phyloP scores from a whole-genome alignment of 53 echinoderm and acorn worm genomes.

The Holothuria leucospilota region DNA sequence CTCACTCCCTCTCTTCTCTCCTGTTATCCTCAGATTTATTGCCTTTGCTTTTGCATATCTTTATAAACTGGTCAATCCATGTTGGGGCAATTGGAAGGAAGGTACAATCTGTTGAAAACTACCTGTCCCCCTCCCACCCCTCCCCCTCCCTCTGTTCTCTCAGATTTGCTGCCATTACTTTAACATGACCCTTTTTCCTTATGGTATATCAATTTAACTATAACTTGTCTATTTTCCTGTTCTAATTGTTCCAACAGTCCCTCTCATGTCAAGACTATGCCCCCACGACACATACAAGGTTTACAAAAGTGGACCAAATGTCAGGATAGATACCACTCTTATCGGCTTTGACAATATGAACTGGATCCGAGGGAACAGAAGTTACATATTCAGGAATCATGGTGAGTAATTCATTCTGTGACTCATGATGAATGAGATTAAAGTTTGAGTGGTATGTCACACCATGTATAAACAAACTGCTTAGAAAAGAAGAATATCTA shows the following conservation, averaged over 20 bases:
- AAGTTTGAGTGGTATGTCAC: no score
- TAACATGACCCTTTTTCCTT: not conserved
- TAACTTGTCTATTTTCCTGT: not conserved
- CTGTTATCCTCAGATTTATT: no score
- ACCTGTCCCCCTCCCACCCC: no score
- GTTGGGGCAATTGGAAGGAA: no score
- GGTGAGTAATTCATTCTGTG: constrained; percentile 58
- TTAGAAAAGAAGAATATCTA: no score
- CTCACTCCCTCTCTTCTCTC: no score
- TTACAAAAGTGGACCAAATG: constrained; percentile 97
- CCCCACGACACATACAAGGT: constrained; percentile 92
- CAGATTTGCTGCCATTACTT: not conserved
- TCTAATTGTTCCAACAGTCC: constrained; percentile 58
- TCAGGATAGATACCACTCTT: constrained; percentile 93
- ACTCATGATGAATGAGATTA: no score
- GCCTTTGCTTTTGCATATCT: no score
- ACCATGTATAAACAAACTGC: no score
- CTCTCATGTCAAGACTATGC: constrained; percentile 93
- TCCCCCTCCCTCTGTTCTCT: no score
- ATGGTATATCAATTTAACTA: not conserved
- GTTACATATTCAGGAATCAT: constrained; percentile 86
- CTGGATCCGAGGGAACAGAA: constrained; percentile 91
- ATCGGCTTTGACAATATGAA: constrained; percentile 99
- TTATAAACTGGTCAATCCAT: no score
- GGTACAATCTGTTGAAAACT: no score